phyloP scores from a whole-genome alignment of 1,140 invertebrate genomes.

The Hestina assimilis region DNA sequence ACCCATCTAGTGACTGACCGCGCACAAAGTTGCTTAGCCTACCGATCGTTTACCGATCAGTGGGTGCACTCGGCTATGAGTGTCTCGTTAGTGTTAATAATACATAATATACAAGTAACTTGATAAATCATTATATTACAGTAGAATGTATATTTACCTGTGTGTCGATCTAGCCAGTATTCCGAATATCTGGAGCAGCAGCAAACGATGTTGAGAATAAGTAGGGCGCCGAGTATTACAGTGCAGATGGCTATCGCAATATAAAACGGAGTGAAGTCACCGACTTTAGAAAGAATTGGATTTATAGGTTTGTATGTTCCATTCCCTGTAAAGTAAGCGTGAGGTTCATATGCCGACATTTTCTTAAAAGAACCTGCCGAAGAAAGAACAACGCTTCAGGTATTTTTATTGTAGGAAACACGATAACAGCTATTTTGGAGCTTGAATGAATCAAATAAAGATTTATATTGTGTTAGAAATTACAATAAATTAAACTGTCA shows the following conservation, averaged over 20 bases:
- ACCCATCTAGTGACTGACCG: too few species aligned
- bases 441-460: background rate
- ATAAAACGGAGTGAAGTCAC: slow-evolving; percentile 87
- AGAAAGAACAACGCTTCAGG: slow-evolving; percentile 44
- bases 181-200: slow-evolving; percentile 88
- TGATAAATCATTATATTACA: too few species aligned
- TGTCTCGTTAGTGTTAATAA: too few species aligned
- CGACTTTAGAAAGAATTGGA: slow-evolving; percentile 54
- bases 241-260: slow-evolving; percentile 87
- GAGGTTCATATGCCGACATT: slow-evolving; percentile 67
- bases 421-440: background rate
- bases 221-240: slow-evolving; percentile 82
- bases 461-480: background rate
- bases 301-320: slow-evolving; percentile 57
- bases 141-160: slow-evolving; percentile 78
- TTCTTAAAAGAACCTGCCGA: slow-evolving; percentile 58
- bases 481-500: background rate
- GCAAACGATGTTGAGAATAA: slow-evolving; percentile 87
- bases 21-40: too few species aligned
- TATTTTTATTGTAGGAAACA: slow-evolving; percentile 3
- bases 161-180: slow-evolving; percentile 91
- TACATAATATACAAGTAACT: too few species aligned
- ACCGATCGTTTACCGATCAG: too few species aligned
- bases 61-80: too few species aligned
- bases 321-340: slow-evolving; percentile 68